Evolutionary conservation across 2,797 vertebrate genomes (phyloP).

Genomic region (Myoxocephalus aenaeus): DNA sequence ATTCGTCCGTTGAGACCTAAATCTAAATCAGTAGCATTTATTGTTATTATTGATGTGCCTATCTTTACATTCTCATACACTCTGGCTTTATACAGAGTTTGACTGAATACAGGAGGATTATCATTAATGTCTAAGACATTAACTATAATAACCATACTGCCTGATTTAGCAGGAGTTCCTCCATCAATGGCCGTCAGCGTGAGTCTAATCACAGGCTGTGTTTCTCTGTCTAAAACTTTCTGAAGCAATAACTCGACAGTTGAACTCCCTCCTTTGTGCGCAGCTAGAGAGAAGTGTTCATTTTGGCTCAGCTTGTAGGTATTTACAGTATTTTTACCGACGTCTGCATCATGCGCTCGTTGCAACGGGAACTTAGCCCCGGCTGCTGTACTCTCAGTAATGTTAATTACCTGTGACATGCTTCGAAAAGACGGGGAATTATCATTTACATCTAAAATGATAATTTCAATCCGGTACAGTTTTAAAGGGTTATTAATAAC

Average conservation of each 20-base stretch:
- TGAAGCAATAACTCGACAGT: conserved; percentile 67
- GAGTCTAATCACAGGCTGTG: conserved; percentile 54
- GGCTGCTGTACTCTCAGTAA: no score
- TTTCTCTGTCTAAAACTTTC: conserved; percentile 77
- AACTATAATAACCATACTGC: conserved; percentile 51
- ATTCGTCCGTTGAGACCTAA: conserved; percentile 78
- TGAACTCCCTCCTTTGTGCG: conserved; percentile 42
- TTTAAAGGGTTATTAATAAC: conserved; percentile 80
- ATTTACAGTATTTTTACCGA: conserved; percentile 84
- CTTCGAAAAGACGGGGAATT: conserved; percentile 53
- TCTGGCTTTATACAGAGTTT: conserved; percentile 64
- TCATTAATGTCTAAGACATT: conserved; percentile 72
- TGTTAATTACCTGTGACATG: background rate
- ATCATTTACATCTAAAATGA: conserved; percentile 72
- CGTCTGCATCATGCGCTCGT: conserved; percentile 87
- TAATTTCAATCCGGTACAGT: conserved; percentile 75
- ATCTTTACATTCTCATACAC: conserved; percentile 83
- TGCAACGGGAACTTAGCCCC: conserved; percentile 27
- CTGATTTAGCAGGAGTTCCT: conserved; percentile 70
- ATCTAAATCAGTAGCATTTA: conserved; percentile 77
- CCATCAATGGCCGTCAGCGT: conserved; percentile 77
- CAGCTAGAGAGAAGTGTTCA: conserved; percentile 83
- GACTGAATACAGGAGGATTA: conserved; percentile 69
- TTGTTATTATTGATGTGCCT: conserved; percentile 52
- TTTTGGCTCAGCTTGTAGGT: conserved; percentile 87